Percentiles rank a stretch among this genome's conserved stretches.
phyloP scores from a whole-genome alignment of 2,797 vertebrate species.

The Psittacula echo region DNA sequence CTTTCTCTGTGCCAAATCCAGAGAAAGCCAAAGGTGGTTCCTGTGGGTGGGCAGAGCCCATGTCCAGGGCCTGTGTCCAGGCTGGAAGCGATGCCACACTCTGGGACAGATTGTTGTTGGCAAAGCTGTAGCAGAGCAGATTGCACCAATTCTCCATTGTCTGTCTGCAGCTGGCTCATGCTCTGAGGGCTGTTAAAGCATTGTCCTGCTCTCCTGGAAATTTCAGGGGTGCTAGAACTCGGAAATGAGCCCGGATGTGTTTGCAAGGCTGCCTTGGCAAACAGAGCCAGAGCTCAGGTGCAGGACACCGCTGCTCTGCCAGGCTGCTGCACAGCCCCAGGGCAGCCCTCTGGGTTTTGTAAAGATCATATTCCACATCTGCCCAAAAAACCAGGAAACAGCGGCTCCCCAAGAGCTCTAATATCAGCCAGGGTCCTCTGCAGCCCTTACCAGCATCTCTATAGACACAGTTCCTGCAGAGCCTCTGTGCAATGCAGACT shows the following conservation, averaged over 20 bases:
- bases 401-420: background rate
- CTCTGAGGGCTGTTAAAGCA: background rate
- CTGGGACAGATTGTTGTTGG: background rate
- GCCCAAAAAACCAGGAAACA: background rate
- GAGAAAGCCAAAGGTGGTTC: background rate
- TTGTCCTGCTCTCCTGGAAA: background rate
- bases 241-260: background rate
- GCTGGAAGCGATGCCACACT: background rate
- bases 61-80: background rate
- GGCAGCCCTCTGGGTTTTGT: background rate
- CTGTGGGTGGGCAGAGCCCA: background rate
- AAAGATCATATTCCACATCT: background rate
- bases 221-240: background rate
- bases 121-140: slow-evolving; percentile 25
- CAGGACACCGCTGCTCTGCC: background rate
- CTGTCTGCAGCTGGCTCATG: background rate
- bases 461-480: background rate
- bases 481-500: background rate
- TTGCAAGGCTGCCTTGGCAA: background rate
- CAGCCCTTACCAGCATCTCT: background rate
- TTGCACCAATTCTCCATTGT: background rate
- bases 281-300: background rate
- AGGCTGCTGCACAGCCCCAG: background rate
- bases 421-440: background rate
- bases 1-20: background rate